These are phyloP conservation scores for Dinoponera quadriceps DNA, from an alignment of 1,140 invertebrate genomes.

Conservation along the genomic window DNA sequence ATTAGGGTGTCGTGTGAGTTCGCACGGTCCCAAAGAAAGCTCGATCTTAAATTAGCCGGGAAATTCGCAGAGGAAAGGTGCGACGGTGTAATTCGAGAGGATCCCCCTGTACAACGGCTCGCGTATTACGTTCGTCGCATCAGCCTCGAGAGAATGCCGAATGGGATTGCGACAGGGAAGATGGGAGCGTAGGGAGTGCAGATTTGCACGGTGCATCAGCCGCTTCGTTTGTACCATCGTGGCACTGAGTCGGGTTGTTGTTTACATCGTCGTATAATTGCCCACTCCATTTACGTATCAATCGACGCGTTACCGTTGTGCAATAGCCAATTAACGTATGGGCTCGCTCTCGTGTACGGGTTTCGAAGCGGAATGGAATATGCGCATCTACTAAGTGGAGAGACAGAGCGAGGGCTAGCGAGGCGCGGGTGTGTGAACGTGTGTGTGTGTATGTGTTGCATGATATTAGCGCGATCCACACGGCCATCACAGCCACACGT, in stretches of 20 bases:
- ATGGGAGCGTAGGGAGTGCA: slow-evolving; percentile 4
- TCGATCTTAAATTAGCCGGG: neutral
- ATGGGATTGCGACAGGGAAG: slow-evolving; percentile 22
- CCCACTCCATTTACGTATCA: slow-evolving; percentile 80
- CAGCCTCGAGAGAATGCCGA: neutral
- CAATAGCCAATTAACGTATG: slow-evolving; percentile 73
- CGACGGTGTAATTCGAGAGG: neutral
- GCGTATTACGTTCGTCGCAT: slow-evolving; percentile 43
- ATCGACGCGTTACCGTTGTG: slow-evolving; percentile 78
- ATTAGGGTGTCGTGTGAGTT: too few relatives aligned
- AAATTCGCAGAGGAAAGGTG: neutral
- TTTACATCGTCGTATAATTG: slow-evolving; percentile 79
- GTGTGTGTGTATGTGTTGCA: neutral
- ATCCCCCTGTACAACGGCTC: neutral
- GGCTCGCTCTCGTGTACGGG: slow-evolving; percentile 63
- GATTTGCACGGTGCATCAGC: slow-evolving; percentile 59
- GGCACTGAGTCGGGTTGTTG: slow-evolving; percentile 66
- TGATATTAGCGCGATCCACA: slow-evolving; percentile 43
- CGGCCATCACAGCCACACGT: too few relatives aligned
- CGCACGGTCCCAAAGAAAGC: neutral
- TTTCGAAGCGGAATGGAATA: slow-evolving; percentile 34
- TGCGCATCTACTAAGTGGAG: slow-evolving; percentile 8
- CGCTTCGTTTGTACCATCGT: slow-evolving; percentile 54
- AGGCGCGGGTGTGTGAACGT: too few relatives aligned
- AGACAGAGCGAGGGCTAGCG: too few relatives aligned